Conservation (phyloP, 2,888 invertebrate genomes). For the Ommatoiulus sabulosus region DNA sequence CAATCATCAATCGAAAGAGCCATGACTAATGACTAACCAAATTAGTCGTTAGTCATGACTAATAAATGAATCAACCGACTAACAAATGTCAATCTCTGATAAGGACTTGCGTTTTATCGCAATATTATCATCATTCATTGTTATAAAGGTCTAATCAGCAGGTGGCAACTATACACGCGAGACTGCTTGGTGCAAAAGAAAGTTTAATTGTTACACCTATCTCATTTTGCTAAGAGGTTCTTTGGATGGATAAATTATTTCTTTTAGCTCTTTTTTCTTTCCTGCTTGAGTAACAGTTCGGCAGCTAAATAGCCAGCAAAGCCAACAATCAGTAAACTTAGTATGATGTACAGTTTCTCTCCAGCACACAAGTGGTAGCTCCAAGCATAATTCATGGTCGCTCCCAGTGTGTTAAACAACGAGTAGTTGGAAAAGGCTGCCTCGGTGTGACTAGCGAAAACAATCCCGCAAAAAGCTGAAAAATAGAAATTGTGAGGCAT, state of each 20-base stretch:
- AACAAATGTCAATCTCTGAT: no score
- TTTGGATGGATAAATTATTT: background rate
- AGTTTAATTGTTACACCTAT: no score
- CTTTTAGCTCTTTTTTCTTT: background rate
- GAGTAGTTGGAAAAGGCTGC: constrained; percentile 49
- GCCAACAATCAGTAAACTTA: constrained; percentile 33
- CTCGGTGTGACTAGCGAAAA: background rate
- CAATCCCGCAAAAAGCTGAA: constrained; percentile 42
- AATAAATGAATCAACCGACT: no score
- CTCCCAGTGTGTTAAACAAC: constrained; percentile 6
- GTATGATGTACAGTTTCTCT: constrained; percentile 44
- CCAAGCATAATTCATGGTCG: constrained; percentile 28
- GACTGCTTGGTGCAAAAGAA: no score
- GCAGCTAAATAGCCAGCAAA: constrained; percentile 15
- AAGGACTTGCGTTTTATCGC: no score
- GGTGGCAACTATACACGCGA: no score
- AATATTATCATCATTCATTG: no score
- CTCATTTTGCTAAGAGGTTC: background rate
- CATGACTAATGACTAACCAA: no score
- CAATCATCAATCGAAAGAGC: no score
- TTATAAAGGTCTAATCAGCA: no score
- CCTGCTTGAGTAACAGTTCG: constrained; percentile 4
- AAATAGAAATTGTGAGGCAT: constrained; percentile 13
- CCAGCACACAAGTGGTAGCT: constrained; percentile 40
- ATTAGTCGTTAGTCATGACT: no score